Evolutionary conservation across 2,113 vertebrate species (phyloP), one percentile per base, ranked within the genome.

Genomic region (Gymnobelideus leadbeateri): DNA sequence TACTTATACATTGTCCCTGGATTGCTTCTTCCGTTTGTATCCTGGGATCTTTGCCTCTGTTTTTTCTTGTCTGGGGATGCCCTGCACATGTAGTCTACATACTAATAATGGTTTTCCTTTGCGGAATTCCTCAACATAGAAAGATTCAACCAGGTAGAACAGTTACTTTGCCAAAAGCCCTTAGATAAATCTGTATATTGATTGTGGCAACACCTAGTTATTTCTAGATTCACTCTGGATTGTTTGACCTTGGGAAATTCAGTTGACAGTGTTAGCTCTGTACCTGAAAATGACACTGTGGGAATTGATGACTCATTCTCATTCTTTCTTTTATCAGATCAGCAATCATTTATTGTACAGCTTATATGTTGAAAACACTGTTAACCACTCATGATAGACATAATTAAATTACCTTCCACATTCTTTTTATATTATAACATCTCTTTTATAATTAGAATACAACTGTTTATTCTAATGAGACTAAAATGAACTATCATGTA

Each of bases 271-370:
- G 57, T 16, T 84, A 84, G 16, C 23, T 93, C 84, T 68, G 21
- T 92, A 55, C 1, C 37, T 95, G 84, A 53, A 28, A 91, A 77
- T 94, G 90, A 84, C 68, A 84, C 37, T 21, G 16, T 84, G 16
- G 37, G 37, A 84, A 89, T 8, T 92, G 77, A 95, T 92, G 6
- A 93, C n/a, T 90, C 92, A 23, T 28, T 93, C 96, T 46, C 93
- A 1, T 97, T 94, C 93, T 89, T 95, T 94, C 52, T 92, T 61
- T 90, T 90, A 26, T 95, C 93, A 90, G n/a, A 94, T 95, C 94
- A 54, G 54, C 37, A 91, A 92, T 84, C 23, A 77, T 84, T 92
- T 89, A 77, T 68, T 94, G 94, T 43, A 90, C n/a, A 95, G 52
- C 31, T 96, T 26, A 61, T 94, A 37, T 94, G 51, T 84, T 89